These are phyloP conservation scores for Pseudococcus jackbeardsleyi DNA, from an alignment of 2,888 invertebrate species.

Conservation along the genomic window DNA sequence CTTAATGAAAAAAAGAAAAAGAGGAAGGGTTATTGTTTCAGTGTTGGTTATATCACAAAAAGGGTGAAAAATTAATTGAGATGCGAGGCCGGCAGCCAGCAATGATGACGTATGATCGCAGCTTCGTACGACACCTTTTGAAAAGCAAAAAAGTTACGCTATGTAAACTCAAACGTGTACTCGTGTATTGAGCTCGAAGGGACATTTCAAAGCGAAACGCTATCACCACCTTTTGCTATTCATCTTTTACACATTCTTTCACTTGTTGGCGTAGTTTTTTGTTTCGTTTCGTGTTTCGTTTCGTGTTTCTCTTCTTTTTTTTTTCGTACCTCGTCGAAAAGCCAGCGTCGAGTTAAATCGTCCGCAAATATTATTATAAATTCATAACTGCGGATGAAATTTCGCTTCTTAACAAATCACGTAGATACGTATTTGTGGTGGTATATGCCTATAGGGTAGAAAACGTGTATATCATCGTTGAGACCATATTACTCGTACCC, in stretches of 20 bases:
- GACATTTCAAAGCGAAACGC: slow-evolving; percentile 2
- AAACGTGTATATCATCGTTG: slow-evolving; percentile 29
- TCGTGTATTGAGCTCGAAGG: slow-evolving; percentile 5
- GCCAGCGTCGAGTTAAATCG: not conserved
- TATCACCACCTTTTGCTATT: slow-evolving; percentile 25
- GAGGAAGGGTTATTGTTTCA: not conserved
- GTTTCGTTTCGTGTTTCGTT: not conserved
- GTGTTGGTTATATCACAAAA: not conserved
- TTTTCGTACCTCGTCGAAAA: not conserved
- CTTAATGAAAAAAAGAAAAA: slow-evolving; percentile 6
- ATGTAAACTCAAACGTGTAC: not conserved
- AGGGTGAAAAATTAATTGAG: slow-evolving; percentile 21
- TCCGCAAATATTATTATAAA: slow-evolving; percentile 38
- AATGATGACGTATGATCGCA: slow-evolving; percentile 19
- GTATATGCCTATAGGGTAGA: not conserved
- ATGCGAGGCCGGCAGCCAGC: not conserved
- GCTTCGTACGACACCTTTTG: slow-evolving; percentile 1
- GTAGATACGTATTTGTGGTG: not conserved
- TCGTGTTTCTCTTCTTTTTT: not conserved
- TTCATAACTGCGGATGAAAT: slow-evolving; percentile 44
- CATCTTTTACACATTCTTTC: slow-evolving; percentile 26
- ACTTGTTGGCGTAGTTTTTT: not conserved
- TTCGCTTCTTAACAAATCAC: slow-evolving; percentile 44
- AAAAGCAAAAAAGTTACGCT: not conserved
- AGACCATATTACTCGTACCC: not conserved